Evolutionary conservation across 2,888 invertebrate genomes (phyloP), one percentile per base, ranked within the genome.

Genomic region (Cataglyphis cursor): DNA sequence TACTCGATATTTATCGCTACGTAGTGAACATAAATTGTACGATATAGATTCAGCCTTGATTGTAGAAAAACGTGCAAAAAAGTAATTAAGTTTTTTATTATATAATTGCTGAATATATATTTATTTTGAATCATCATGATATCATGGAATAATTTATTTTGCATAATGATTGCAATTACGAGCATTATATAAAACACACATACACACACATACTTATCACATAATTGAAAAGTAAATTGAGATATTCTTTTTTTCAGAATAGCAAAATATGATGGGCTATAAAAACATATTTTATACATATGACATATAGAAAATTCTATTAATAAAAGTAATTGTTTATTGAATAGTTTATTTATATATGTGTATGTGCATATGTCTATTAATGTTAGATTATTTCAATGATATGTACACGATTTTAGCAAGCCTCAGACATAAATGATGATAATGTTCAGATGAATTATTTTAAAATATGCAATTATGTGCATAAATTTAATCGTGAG

Each of bases 381-480:
- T 35, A 1, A 51, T 21, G n/a, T 38, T 54, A 21, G 38, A 54
- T n/a, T n/a, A 18, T 38, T 66, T n/a, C 15, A 3, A 59, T 41
- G 4, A 31, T 44, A 54, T 18, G 18, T 0, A 61, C n/a, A 10
- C 48, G 44, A 59, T 48, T 59, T 48, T 35, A 44, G 12, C 24
- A 41, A 3, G 21, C 10, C 21, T 74, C 31, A 44, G 18, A 61
- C 31, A 61, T 41, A 65, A 76, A 61, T 5, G 8, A 66, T 28
- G 24, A 65, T 75, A 1, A 66, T 66, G n/a, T 38, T 15, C 15
- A 51, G 66, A 35, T 31, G 5, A 70, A 61, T 44, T 48, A 59
- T 59, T 80, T 61, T 31, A n/a, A 54, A 81, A 72, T 61, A 66
- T 62, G 51, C 57, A 76, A 82, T 82, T 81, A 78, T 66, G 44